Evolutionary conservation across 2,797 vertebrate genomes (phyloP).

Genomic region (Danio choprae): DNA sequence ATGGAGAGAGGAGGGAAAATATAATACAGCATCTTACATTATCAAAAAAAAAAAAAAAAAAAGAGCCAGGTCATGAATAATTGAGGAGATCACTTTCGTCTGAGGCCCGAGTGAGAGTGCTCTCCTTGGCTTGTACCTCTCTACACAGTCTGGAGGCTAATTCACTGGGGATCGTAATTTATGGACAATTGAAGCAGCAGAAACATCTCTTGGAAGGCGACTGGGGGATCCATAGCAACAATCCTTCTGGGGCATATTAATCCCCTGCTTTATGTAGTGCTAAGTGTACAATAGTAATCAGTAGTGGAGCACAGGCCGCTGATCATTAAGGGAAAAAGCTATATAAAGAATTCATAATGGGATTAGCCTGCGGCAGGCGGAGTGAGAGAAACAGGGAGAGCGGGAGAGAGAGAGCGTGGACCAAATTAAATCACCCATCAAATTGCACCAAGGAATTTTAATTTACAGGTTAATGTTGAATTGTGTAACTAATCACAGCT

Average conservation of each 20-base stretch:
- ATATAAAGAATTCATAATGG: constrained; percentile 99
- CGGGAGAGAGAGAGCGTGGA: constrained; percentile 68
- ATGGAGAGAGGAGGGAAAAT: constrained; percentile 60
- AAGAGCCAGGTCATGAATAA: constrained; percentile 90
- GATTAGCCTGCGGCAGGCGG: constrained; percentile 98
- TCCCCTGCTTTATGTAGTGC: constrained; percentile 99
- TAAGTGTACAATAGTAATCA: constrained; percentile 99
- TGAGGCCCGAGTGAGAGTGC: constrained; percentile 80
- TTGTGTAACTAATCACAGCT: constrained; percentile 99
- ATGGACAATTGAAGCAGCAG: constrained; percentile 99
- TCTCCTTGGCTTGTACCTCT: constrained; percentile 89
- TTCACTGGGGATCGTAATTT: constrained; percentile 99
- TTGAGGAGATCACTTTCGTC: constrained; percentile 89
- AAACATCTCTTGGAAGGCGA: constrained; percentile 96
- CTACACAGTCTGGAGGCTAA: constrained; percentile 92
- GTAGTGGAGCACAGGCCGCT: constrained; percentile 98
- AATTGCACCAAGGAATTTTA: constrained; percentile 99
- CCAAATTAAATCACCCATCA: constrained; percentile 99
- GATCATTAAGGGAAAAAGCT: constrained; percentile 99
- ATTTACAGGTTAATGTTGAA: constrained; percentile 99
- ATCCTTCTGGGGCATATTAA: constrained; percentile 99
- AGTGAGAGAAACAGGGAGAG: constrained; percentile 75
- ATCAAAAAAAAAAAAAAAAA: constrained; percentile 64
- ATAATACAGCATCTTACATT: constrained; percentile 71
- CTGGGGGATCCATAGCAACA: constrained; percentile 99